Percentiles rank a stretch among this genome's conserved stretches.
Evolutionary conservation across 2,888 invertebrate genomes (phyloP).

Genomic region (Branchinecta sandiegonensis): DNA sequence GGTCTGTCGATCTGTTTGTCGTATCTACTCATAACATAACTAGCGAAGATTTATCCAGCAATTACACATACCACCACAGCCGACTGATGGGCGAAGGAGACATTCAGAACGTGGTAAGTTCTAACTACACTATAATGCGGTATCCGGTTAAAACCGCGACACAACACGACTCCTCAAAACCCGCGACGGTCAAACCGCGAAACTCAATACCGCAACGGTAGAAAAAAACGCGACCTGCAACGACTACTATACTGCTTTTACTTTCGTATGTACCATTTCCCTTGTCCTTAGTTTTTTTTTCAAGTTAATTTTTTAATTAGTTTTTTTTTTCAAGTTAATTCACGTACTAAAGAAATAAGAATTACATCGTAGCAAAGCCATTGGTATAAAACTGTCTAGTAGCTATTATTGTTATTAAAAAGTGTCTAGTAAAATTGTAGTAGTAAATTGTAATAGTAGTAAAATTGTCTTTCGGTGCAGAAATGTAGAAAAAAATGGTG

Average conservation of each 20-base stretch:
- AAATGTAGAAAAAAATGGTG: too few species aligned
- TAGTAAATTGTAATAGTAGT: too few species aligned
- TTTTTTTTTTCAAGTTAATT: too few species aligned
- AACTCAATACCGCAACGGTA: conserved; percentile 18
- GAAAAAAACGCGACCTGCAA: background rate
- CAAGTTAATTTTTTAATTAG: too few species aligned
- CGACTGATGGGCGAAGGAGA: conserved; percentile 58
- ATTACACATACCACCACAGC: conserved; percentile 53
- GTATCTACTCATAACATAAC: conserved; percentile 51
- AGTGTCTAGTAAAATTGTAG: too few species aligned
- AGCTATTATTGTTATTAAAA: too few species aligned
- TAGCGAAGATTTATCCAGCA: conserved; percentile 40
- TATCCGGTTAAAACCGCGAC: too few species aligned
- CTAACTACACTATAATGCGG: background rate
- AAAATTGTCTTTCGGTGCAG: too few species aligned
- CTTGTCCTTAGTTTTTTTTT: too few species aligned
- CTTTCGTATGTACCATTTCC: background rate
- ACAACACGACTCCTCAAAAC: too few species aligned
- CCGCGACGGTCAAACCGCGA: background rate
- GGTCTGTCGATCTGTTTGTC: conserved; percentile 49
- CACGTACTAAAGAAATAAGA: conserved; percentile 19
- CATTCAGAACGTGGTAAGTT: conserved; percentile 54
- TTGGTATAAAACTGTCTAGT: too few species aligned
- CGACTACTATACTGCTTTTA: background rate
- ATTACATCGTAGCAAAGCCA: background rate